Evolutionary conservation across 2,113 vertebrate genomes (phyloP).

Genomic region (Lynx canadensis): DNA sequence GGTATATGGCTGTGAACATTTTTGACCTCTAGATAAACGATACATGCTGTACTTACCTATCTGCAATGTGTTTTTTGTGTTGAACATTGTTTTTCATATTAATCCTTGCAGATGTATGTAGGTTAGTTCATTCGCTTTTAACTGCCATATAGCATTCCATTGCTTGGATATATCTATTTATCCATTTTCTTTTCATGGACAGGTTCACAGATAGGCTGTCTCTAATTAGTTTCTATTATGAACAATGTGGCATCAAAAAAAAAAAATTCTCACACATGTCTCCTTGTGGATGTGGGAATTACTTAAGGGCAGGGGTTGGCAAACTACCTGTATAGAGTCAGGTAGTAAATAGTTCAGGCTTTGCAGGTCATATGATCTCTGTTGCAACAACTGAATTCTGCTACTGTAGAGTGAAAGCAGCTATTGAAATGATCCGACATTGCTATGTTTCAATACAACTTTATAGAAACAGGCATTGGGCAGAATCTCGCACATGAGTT

Average conservation of each 20-base stretch:
- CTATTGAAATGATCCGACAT: background rate
- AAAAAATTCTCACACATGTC: background rate
- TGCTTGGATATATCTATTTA: background rate
- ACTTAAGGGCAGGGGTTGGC: background rate
- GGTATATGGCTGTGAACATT: background rate
- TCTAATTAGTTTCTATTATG: conserved; percentile 7
- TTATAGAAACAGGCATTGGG: background rate
- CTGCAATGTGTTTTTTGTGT: background rate
- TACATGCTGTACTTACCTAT: background rate
- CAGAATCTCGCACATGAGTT: background rate
- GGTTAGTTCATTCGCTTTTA: background rate
- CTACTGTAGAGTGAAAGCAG: background rate
- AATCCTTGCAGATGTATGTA: background rate
- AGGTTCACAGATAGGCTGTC: background rate
- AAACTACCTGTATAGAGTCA: background rate
- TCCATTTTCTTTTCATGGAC: conserved; percentile 3
- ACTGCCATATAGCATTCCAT: background rate
- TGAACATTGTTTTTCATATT: background rate
- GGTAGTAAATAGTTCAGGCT: background rate
- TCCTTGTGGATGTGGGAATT: background rate
- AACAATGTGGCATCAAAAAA: background rate
- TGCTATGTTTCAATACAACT: background rate
- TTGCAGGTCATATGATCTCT: background rate
- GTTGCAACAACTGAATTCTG: background rate
- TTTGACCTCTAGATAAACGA: background rate